Conservation (phyloP, 2,888 invertebrate species). For the Aphodius sticticus region DNA sequence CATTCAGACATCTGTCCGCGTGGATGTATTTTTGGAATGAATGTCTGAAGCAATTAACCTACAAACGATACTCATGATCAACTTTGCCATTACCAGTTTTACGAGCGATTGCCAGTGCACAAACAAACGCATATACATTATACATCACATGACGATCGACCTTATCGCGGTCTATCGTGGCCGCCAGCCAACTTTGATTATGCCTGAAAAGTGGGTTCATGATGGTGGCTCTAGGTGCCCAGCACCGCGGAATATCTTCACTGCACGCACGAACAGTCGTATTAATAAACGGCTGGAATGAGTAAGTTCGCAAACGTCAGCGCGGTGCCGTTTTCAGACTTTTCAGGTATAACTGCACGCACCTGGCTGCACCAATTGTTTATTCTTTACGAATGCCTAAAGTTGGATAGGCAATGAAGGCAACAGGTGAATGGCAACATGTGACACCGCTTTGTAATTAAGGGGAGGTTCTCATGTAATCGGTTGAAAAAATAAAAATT, state of each 20-base stretch:
- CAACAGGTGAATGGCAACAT: no score
- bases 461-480: no score
- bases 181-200: neutral
- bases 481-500: no score
- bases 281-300: neutral
- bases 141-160: neutral
- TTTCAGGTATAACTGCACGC: neutral
- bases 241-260: neutral
- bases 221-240: neutral
- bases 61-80: neutral
- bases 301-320: neutral
- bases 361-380: no score
- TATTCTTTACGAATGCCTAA: no score
- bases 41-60: neutral
- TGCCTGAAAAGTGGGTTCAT: neutral
- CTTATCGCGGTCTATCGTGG: neutral
- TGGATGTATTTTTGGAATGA: neutral
- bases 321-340: neutral
- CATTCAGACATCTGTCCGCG: neutral
- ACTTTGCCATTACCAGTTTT: neutral
- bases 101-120: neutral
- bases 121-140: neutral
- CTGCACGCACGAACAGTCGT: neutral
- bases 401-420: no score
- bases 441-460: no score